Base-by-base conservation (phyloP, 2,113 vertebrate genomes). In the Charadrius vociferus region DNA sequence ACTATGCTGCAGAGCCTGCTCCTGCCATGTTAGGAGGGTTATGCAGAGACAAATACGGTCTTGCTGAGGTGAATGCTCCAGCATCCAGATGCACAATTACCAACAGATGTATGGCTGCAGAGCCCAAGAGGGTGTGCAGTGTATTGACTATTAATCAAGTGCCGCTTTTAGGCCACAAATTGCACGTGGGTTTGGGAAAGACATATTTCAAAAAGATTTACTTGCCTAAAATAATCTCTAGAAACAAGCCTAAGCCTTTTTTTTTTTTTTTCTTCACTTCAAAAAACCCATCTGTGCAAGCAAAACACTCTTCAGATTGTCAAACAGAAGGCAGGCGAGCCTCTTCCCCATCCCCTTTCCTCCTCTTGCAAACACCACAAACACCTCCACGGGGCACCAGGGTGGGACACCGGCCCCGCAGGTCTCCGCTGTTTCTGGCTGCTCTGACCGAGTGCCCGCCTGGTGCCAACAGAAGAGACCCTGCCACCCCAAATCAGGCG, bases 301-400 rank as follows among this genome's bases (percentile, higher is more conserved):
- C 55, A 95, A 97, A 97, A 95, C 41, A 7, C 83, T 85, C 96
- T 81, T 96, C 94, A 97, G 72, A 68, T 73, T 87, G 95, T 86
- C 93, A 96, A 95, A 92, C 67, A 93, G 89, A 95, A 98, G 93
- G 90, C 81, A 97, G 45, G 78, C 82, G 1, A 93, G 85, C 59
- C 56, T 85, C 88, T 37, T 41, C 85, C 87, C 73, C 80, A 91
- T 79, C 80, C 75, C 58, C 36, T 79, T 85, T 89, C 29, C 79
- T 81, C 30, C 81, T 88, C 80, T 70, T 68, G 39, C 53, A 70
- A 53, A 21, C 74, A 70, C 94, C 29, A 56, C 87, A 68, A 78
- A 96, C 94, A 93, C 88, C 92, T 93, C 95, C 80, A 21, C 1
- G 43, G 87, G 88, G 84, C 66, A 97, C 77, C n/a, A 67, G 82